Evolutionary conservation across 2,113 vertebrate species (phyloP).

Genomic region (Gymnorhina tibicen): DNA sequence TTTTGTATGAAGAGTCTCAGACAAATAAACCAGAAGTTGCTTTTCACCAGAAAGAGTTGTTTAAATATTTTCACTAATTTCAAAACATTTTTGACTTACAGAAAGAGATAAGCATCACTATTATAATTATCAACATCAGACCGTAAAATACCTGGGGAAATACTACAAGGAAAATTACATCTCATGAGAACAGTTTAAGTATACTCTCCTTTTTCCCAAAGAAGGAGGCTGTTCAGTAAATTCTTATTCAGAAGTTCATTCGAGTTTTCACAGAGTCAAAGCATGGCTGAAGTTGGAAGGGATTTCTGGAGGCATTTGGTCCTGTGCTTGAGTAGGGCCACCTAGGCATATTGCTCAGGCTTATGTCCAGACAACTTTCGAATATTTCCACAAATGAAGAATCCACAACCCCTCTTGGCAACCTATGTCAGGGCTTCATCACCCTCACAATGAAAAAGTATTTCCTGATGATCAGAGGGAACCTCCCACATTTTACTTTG

Average conservation of each 20-base stretch:
- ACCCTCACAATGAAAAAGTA: neutral
- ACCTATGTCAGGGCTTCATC: accelerated
- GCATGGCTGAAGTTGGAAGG: neutral
- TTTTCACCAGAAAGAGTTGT: neutral
- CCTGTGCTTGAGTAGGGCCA: neutral
- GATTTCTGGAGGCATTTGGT: neutral
- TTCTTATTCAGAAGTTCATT: neutral
- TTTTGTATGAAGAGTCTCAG: neutral
- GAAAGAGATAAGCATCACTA: neutral
- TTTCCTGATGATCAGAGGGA: neutral
- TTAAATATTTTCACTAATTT: neutral
- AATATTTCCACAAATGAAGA: neutral
- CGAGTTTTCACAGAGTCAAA: neutral
- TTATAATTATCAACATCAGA: neutral
- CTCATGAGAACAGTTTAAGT: neutral
- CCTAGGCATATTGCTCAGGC: neutral
- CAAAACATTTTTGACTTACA: neutral
- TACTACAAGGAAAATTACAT: neutral
- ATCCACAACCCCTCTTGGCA: neutral
- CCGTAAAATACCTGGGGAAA: neutral
- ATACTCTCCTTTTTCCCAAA: neutral
- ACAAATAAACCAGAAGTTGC: neutral
- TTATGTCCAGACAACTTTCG: accelerated
- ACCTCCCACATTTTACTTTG: accelerated
- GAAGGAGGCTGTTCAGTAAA: neutral